Evolutionary conservation across 2,888 invertebrate genomes (phyloP), one percentile per base, ranked within the genome.

Genomic region (Eilema sororculum): DNA sequence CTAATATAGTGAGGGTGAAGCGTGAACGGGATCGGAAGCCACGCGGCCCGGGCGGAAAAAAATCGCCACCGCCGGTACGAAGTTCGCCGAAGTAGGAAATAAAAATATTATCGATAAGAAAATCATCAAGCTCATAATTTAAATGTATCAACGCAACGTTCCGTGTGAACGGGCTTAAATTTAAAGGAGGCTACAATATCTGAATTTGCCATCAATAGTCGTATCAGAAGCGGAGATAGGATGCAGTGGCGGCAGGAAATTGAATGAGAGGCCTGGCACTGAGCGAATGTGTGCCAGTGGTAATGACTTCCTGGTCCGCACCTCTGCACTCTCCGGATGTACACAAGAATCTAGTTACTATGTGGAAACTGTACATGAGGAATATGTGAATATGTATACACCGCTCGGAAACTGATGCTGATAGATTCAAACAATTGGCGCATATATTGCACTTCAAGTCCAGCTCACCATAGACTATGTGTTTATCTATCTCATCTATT

Each of bases 201-300:
- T 61, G 13, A 61, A 71, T 67, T 63, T 72, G 74, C 71, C 83
- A 87, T 85, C 84, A 81, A 79, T 78, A 79, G 77, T 81, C 73
- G 57, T 77, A 77, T 80, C 74, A 73, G 59, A 33, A 68, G 46
- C 57, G 78, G 78, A 71, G 73, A 80, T 75, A 73, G 76, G 76
- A 81, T 80, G 83, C 76, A 65, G 70, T 79, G 79, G 71, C 72
- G 78, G 84, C 91, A 94, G 93, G 93, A 94, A 93, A 93, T 93
- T 93, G 89, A 91, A 92, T 92, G 91, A 92, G 89, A 86, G 86
- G 83, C 85, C 87, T 87, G 86, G 87, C 89, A 87, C 83, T 84
- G 57, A 76, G 82, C 80, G 87, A 90, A 93, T 92, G 89, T 93
- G 80, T 91, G 92, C 86, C 91, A 89, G 81, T 72, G 74, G 81